Conservation (phyloP, 2,797 vertebrate genomes). For the Macrochelys suwanniensis region DNA sequence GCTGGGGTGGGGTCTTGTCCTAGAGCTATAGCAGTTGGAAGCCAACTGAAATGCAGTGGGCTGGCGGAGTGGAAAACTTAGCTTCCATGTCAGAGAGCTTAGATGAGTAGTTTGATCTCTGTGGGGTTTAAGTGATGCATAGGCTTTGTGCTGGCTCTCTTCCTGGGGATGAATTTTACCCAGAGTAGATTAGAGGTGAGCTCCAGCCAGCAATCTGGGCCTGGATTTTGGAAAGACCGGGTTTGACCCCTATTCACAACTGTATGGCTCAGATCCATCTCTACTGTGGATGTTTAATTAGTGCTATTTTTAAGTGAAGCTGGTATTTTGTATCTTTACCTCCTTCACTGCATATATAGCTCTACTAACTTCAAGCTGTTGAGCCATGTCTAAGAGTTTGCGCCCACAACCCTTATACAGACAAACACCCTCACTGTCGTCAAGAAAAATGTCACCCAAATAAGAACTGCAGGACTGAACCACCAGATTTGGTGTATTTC, state of each 20-base stretch:
- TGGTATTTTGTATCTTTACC: background rate
- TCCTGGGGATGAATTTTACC: background rate
- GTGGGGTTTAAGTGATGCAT: background rate
- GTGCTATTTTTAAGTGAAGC: background rate
- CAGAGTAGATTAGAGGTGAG: background rate
- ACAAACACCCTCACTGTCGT: background rate
- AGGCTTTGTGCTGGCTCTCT: background rate
- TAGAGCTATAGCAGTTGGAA: background rate
- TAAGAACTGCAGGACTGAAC: background rate
- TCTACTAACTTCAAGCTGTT: background rate
- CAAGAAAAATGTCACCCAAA: background rate
- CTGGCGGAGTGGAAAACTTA: background rate
- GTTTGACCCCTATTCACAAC: background rate
- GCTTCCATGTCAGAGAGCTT: background rate
- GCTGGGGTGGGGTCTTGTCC: background rate
- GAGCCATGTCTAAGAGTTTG: background rate
- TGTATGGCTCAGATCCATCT: background rate
- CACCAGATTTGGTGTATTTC: background rate
- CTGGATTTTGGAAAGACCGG: background rate
- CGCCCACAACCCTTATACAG: background rate
- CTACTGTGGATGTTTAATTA: background rate
- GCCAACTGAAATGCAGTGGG: background rate
- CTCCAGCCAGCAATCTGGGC: background rate
- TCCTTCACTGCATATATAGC: background rate
- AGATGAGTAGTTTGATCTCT: background rate